Base-by-base conservation (phyloP, 2,888 invertebrate genomes). In the Drosophila nr. medialis region DNA sequence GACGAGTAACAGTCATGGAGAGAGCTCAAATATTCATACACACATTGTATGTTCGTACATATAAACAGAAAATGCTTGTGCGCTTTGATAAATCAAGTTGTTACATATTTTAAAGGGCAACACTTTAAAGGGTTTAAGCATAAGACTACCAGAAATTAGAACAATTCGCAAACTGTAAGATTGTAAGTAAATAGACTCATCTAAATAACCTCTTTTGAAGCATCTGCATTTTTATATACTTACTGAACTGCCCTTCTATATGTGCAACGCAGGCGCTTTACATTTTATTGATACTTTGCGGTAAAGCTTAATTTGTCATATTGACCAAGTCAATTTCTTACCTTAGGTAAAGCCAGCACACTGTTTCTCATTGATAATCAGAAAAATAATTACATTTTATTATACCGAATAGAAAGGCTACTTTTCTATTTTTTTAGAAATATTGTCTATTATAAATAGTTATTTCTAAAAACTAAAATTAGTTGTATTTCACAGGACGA, bases 231-330 rank as follows among this genome's bases (percentile, higher is more conserved):
- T 0, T 32, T 10, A 27, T 8, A 13, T 32, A 40, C 15, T 40
- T n/a, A 30, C n/a, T 21, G n/a, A 27, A 27, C 36, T 40, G 11
- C 30, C 4, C 32, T 2, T 6, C 18, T 13, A 8, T 18, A 2
- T 49, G 8, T 30, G 13, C 4, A 36, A 30, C 64, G 65, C 64
- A 48, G 38, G 65, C 36, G 36, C 34, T 5, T 7, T 18, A 15
- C 1, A 30, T 21, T 29, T 24, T 49, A 38, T 49, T 48, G 10
- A 49, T n/a, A 34, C 34, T 51, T 32, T 18, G 13, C 2, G 10
- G 5, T 10, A 34, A 50, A 64, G 34, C 64, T 61, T 32, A 15
- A 50, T 42, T 18, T 62, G 24, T 15, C 49, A 4, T 60, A 10
- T 27, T 32, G 15, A 13, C 27, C 24, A 56, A 27, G 50, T 49